Percentiles rank a stretch among this genome's conserved stretches.
Conservation (phyloP, 2,888 invertebrate genomes). For the Folsomia manolachei region DNA sequence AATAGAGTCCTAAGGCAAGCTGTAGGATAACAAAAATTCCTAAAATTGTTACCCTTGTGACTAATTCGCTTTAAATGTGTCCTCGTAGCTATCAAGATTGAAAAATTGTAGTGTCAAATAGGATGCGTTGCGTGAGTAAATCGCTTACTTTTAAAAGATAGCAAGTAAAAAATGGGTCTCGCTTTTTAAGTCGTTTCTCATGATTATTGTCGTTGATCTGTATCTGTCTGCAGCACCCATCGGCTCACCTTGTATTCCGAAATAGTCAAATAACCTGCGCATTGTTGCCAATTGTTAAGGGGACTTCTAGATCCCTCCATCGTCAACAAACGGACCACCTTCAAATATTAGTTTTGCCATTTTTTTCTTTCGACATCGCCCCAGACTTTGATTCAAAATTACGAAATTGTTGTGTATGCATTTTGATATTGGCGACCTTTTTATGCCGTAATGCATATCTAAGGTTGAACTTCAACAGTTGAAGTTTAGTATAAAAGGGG, state of each 20-base stretch:
- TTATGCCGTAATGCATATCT: not conserved
- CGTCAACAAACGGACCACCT: not conserved
- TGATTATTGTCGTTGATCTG: too few relatives aligned
- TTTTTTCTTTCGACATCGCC: slow-evolving; percentile 1
- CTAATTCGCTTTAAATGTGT: not conserved
- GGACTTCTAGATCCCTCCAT: not conserved
- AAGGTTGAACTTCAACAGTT: not conserved
- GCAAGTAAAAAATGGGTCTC: not conserved
- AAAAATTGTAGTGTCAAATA: not conserved
- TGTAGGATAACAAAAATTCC: not conserved
- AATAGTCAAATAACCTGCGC: too few relatives aligned
- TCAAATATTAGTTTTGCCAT: too few relatives aligned
- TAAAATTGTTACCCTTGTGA: not conserved
- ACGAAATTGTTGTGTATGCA: not conserved
- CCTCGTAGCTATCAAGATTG: not conserved
- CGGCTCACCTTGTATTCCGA: not conserved
- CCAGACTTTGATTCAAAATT: not conserved
- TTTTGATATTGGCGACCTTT: not conserved
- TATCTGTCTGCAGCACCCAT: not conserved
- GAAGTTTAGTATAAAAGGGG: slow-evolving; percentile 1
- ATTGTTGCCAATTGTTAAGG: not conserved
- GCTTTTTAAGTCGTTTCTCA: not conserved
- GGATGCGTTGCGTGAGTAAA: not conserved
- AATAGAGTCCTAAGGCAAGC: too few relatives aligned
- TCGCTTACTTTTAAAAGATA: not conserved